Evolutionary conservation across 2,797 vertebrate genomes (phyloP), one percentile per base, ranked within the genome.

Genomic region (Chaunax sp.): DNA sequence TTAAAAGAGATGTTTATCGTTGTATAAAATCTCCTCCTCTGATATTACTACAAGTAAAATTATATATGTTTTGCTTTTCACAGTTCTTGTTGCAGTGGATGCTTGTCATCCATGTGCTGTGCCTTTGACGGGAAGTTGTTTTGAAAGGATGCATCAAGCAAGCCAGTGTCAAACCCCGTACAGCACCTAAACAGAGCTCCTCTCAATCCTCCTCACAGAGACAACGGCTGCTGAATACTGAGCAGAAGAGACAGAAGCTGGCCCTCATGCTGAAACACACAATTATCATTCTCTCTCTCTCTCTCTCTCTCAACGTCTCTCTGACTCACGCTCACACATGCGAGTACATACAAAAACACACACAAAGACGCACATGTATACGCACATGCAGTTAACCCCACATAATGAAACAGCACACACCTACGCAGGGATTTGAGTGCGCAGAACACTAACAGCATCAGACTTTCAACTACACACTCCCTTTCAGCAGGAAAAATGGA

Each of bases 161-260:
- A 80, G 66, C 54, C 64, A 75, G 64, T 58, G 18, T 68, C 75
- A 67, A 18, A 53, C 73, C 74, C 69, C 69, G 72, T 41, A 57
- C 64, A 85, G 75, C 83, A 78, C 69, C 76, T 77, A 77, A 86
- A 90, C 87, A 81, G 75, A 84, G 82, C 82, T 75, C 22, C 75
- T 75, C 76, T 90, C 89, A 80, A 69, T 88, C 87, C 82, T 77
- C 58, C 69, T 85, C 84, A 84, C 69, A 67, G 55, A 49, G 70
- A 52, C 57, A 40, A 84, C 78, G 44, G 65, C 66, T 25, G 55
- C 82, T 81, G 90, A 88, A 92, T 92, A 86, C 90, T 80, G 84
- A 92, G 63, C 66, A 88, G 86, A 84, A 20, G 64, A 77, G 75
- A 84, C 80, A 81, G 77, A 68, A 83, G 78, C 86, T 78, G 78